These are phyloP conservation scores for Melanostoma scalare DNA, from an alignment of 2,888 invertebrate genomes.

Conservation along the genomic window DNA sequence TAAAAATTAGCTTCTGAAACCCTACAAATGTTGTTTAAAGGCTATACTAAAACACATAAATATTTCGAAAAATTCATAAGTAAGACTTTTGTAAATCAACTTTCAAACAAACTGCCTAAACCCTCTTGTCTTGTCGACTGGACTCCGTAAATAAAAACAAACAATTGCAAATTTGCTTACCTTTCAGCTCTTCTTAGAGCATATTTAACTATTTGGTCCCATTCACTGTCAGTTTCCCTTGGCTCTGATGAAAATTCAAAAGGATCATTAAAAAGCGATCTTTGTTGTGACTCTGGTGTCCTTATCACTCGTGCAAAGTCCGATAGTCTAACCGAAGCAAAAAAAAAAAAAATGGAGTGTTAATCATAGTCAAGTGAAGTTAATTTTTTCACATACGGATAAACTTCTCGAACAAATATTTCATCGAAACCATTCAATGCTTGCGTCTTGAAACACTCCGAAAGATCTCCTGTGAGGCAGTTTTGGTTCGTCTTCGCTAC, in stretches of 20 bases:
- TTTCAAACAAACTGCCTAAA: no score
- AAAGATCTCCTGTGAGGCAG: conserved; percentile 90
- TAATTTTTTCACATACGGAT: conserved; percentile 78
- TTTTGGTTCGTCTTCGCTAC: conserved; percentile 88
- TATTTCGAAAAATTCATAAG: no score
- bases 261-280: conserved; percentile 87
- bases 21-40: no score
- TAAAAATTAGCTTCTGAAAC: no score
- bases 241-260: conserved; percentile 88
- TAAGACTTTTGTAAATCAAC: no score
- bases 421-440: conserved; percentile 90
- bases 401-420: conserved; percentile 87
- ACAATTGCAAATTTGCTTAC: conserved; percentile 79
- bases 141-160: background rate
- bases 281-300: conserved; percentile 87
- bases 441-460: conserved; percentile 92
- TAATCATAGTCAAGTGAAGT: background rate
- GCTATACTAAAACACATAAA: no score
- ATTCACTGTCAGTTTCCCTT: conserved; percentile 89
- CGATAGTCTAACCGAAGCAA: conserved; percentile 83
- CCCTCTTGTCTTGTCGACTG: no score
- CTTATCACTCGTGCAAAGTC: conserved; percentile 88
- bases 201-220: conserved; percentile 91
- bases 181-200: conserved; percentile 88
- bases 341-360: background rate